Evolutionary conservation across 2,888 invertebrate genomes (phyloP), one percentile per base, ranked within the genome.

Genomic region (Caenorhabditis macrosperma): DNA sequence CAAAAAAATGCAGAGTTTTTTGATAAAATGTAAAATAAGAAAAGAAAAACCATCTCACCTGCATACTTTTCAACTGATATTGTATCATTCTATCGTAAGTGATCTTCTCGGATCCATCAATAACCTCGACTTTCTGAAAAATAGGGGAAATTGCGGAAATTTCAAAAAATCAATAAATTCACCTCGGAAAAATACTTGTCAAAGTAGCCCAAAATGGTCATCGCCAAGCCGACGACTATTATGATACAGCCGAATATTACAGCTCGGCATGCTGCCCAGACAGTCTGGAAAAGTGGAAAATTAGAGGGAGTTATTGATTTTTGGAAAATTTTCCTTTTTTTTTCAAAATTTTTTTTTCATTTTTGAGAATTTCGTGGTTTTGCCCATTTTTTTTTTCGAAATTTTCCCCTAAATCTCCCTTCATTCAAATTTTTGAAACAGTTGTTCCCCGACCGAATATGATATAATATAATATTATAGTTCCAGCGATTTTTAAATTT

Each of bases 181-280:
- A 88, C 87, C 78, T 84, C 85, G 20, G 85, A 86, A 50, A 89
- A 84, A 54, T 87, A 81, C 28, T 84, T 82, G 69, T 89, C 90
- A 63, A 91, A 89, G 71, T 89, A 89, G 26, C 96, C 96, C 91
- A 96, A 94, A 46, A 95, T 95, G 44, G 96, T 95, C 96, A 97
- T 96, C 69, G 95, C 94, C 71, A 95, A 94, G 24, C 96, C 96
- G 52, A 96, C 93, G 83, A 95, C 92, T 94, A 97, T 95, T 82
- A 97, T 93, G 82, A 95, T 92, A 83, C 95, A 93, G 33, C 96
- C 96, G 77, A 96, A 93, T 82, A 95, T 94, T 20, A 96, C 93
- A 26, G 96, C 96, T 87, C 95, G 94, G 91, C 96, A 96, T 33
- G 96, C 96, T 91, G 96, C 95, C 96, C 96, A 96, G 84, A 96